A percentile compares a stretch with the other conserved stretches of the same genome.
Evolutionary conservation across 1,140 invertebrate genomes (phyloP).

Genomic region (Muscidifurax raptorellus): DNA sequence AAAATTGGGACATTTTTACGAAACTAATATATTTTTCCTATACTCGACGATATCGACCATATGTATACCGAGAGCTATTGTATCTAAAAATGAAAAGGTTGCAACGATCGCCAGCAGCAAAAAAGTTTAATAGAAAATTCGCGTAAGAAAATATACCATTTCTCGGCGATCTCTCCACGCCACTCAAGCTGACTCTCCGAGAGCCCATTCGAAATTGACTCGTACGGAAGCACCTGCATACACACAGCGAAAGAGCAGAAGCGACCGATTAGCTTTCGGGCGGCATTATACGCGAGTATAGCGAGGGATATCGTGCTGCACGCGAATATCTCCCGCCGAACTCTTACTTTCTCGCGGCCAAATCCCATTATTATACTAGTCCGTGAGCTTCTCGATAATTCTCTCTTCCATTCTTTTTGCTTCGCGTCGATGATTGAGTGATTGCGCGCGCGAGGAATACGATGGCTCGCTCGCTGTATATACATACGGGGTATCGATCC

Average conservation of each 20-base stretch:
- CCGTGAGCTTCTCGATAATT: not conserved
- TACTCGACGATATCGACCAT: too few relatives aligned
- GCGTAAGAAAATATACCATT: too few relatives aligned
- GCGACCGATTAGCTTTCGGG: not conserved
- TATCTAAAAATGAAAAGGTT: too few relatives aligned
- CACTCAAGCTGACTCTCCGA: too few relatives aligned
- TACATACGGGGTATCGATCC: too few relatives aligned
- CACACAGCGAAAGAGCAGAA: not conserved
- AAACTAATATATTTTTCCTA: too few relatives aligned
- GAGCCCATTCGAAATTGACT: not conserved
- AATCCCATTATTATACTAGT: slow-evolving; percentile 15
- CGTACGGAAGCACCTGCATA: not conserved
- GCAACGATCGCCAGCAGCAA: too few relatives aligned
- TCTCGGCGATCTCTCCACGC: too few relatives aligned
- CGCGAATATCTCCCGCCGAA: slow-evolving; percentile 1
- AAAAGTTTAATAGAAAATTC: too few relatives aligned
- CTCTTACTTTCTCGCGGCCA: slow-evolving; percentile 8
- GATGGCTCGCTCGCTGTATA: not conserved
- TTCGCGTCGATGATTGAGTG: not conserved
- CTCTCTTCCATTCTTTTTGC: not conserved
- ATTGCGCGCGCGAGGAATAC: not conserved
- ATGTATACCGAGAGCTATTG: too few relatives aligned
- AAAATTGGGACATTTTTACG: too few relatives aligned
- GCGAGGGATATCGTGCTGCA: slow-evolving; percentile 9
- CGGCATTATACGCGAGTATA: not conserved